Percentiles rank a stretch among this genome's conserved stretches.
These are phyloP conservation scores for Cactoblastis cactorum DNA, from an alignment of 2,888 invertebrate species.

Conservation along the genomic window DNA sequence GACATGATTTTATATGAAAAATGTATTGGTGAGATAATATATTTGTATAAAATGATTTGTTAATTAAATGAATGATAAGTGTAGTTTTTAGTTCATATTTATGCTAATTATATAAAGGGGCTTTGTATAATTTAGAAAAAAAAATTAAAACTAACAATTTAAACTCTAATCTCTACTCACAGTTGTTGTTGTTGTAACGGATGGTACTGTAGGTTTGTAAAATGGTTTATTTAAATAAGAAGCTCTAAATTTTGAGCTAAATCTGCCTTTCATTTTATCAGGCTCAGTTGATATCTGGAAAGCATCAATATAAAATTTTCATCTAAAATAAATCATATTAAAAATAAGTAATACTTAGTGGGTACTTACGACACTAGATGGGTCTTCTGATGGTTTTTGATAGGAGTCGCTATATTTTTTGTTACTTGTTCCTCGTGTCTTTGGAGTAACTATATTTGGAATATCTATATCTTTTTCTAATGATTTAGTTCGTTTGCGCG, in stretches of 20 bases:
- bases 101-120: constrained; percentile 74
- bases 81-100: constrained; percentile 32
- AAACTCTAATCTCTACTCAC: constrained; percentile 50
- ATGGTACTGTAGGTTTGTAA: constrained; percentile 82
- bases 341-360: neutral
- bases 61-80: neutral
- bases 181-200: constrained; percentile 76
- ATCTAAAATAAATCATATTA: neutral
- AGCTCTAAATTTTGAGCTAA: constrained; percentile 80
- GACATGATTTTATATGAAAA: neutral
- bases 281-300: constrained; percentile 67
- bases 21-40: neutral
- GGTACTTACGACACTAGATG: constrained; percentile 66
- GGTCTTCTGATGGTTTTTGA: constrained; percentile 61
- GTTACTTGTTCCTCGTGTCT: constrained; percentile 43
- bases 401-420: constrained; percentile 60
- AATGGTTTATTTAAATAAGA: constrained; percentile 75
- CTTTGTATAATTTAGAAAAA: constrained; percentile 43
- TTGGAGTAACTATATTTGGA: constrained; percentile 35
- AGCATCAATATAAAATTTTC: constrained; percentile 17
- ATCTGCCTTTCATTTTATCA: constrained; percentile 74
- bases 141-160: constrained; percentile 13
- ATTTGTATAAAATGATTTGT: neutral
- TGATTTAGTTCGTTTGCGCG: constrained; percentile 39
- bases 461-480: constrained; percentile 37